Base-by-base conservation (phyloP, 2,888 invertebrate genomes). In the Cabera pusaria region DNA sequence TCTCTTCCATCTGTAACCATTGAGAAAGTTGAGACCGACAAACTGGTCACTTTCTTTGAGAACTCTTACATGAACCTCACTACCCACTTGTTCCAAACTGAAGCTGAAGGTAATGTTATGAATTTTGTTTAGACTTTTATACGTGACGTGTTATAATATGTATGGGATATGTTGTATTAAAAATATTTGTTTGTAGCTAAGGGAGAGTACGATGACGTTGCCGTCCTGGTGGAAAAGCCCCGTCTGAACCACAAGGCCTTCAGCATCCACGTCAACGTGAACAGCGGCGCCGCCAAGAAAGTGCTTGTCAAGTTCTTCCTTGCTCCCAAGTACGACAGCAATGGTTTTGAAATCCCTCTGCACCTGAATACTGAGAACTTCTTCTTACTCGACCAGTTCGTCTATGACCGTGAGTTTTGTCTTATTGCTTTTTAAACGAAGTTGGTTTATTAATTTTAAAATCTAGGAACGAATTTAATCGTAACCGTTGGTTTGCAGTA, bases 241-340 rank as follows among this genome's bases (percentile, higher is more conserved):
- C 92, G 93, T 45, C 76, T 95, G 25, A 93, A 93, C 76, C 93
- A 94, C 85, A 92, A 93, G 52, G 90, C 91, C 3, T 95, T 93
- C 89, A 90, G 83, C 57, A 86, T 92, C 58, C 90, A 91, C 40
- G 79, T 94, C 26, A 75, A 89, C 10, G 89, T 94, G 8, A 87
- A 89, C 47, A 90, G 92, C 31, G 90, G 91, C 36, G 91, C 81
- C 2, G 56, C 74, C 25, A 64, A 79, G 58, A 90, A 87, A 41
- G 83, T 83, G 0, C 74, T 90, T 2, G 87, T 94, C 5, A 92
- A 90, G 44, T 80, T 93, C 39, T 94, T 92, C 90, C 62, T 94
- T 23, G 94, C 93, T 32, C 94, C 94, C 4, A 94, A 93, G 70
- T 92, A 91, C 62, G 92, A 93, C 61, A 88, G 90, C 56, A 72